Percentiles rank a stretch among this genome's conserved stretches.
These are phyloP conservation scores for Thymallus thymallus DNA, from an alignment of 2,113 vertebrate species.

Conservation along the genomic window DNA sequence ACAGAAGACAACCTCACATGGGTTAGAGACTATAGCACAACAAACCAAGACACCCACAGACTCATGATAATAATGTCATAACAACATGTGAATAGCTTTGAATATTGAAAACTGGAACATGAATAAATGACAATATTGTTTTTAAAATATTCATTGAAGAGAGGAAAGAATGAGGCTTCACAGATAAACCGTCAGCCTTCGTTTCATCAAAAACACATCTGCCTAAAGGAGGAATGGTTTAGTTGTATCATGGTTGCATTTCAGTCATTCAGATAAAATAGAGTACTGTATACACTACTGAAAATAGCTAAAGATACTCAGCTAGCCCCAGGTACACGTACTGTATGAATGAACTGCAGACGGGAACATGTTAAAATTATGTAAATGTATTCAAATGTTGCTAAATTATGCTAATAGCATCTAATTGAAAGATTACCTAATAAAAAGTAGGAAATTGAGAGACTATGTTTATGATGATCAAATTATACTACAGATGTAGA, in stretches of 20 bases:
- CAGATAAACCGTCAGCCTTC: conserved; percentile 37
- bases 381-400: no score
- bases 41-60: conserved; percentile 9
- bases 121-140: conserved; percentile 54
- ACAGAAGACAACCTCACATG: conserved; percentile 4
- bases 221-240: conserved; percentile 47
- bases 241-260: conserved; percentile 23
- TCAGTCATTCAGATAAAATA: conserved; percentile 61
- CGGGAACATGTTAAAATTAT: no score
- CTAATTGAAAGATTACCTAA: no score
- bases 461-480: no score
- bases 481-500: no score
- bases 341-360: no score
- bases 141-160: conserved; percentile 40
- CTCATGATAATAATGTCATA: conserved; percentile 24
- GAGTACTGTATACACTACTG: conserved; percentile 19
- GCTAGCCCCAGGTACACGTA: no score
- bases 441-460: no score
- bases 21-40: neutral
- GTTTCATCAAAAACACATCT: conserved; percentile 36
- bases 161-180: conserved; percentile 1
- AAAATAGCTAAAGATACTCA: neutral
- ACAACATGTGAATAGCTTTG: conserved; percentile 58
- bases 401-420: no score
- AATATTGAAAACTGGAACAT: conserved; percentile 40